Evolutionary conservation across 1,140 invertebrate genomes (phyloP), one percentile per base, ranked within the genome.

Genomic region (Neelides sp.): DNA sequence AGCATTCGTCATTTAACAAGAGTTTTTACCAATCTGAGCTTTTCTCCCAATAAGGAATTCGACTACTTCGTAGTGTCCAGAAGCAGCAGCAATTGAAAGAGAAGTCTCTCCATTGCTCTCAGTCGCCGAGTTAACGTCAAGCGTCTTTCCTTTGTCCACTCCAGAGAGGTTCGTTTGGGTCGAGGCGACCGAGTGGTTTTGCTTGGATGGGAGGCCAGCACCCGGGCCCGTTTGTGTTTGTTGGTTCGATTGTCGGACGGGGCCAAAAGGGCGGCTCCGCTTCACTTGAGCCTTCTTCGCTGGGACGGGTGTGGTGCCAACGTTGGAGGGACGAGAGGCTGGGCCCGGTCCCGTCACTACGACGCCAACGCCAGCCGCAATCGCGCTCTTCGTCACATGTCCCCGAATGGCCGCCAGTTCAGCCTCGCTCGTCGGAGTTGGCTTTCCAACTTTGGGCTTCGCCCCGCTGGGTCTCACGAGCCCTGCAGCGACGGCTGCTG

Each of bases 91-190:
- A 44, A 98, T 72, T 4, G 94, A 98, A 23, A 99, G 72, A 27
- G 95, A 92, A 20, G 95, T 98, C 67, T 98, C 95, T 70, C 95
- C 91, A 73, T 97, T 98, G 49, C 85, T 91, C 64, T 98, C 93
- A 0, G 94, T 98, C 69, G 94, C 88, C 10, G 87, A 89, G 71
- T 98, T 89, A 39, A 97, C 82, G 66, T 95, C 88, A 69, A 73
- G 56, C 13, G 61, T 48, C n/a, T 62, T 56, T 28, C 30, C 36
- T 15, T 34, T 46, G n/a, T 20, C 30, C n/a, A 19, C 24, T 27
- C 35, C 30, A 1, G 20, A n/a, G 2, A 22, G 26, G 7, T 30
- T 48, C 2, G 59, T 61, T 45, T 61, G 59, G 3, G 59, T 61
- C 12, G 58, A 57, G 7, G 55, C 59, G 1, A 57, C 55, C 7